These are phyloP conservation scores for Brachionus sp. DNA, from an alignment of 1,140 invertebrate species.

Conservation along the genomic window DNA sequence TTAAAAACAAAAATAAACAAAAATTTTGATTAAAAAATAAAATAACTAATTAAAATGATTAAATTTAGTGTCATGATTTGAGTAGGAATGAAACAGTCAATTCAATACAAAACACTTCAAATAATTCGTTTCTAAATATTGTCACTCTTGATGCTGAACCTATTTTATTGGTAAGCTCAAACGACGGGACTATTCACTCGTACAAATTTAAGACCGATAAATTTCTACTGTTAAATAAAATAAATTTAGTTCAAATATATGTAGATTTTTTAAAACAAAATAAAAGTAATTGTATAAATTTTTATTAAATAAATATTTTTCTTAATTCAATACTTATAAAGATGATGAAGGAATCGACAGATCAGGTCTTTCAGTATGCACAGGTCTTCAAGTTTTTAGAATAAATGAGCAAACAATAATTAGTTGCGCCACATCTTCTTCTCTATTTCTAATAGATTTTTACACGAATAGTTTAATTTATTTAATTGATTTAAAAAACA, in stretches of 20 bases:
- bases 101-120: constrained; percentile 1
- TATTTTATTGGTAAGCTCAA: constrained; percentile 11
- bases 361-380: neutral
- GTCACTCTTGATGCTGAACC: neutral
- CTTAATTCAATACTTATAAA: neutral
- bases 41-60: neutral
- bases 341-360: neutral
- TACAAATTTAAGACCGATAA: constrained; percentile 10
- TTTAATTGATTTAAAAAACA: constrained; percentile 6
- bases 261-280: constrained; percentile 4
- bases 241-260: constrained; percentile 18
- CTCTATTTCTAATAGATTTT: constrained; percentile 14
- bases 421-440: neutral
- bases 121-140: constrained; percentile 17
- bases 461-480: constrained; percentile 10
- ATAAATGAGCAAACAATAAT: neutral
- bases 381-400: constrained; percentile 1
- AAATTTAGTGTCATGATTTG: neutral
- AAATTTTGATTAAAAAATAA: neutral
- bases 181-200: neutral
- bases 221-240: neutral
- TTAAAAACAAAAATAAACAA: no score
- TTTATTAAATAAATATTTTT: neutral
- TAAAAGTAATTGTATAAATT: neutral
- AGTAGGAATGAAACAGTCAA: neutral